A percentile compares a stretch with the other conserved stretches of the same genome.
Evolutionary conservation across 2,888 invertebrate species (phyloP).

Genomic region (Nymphalis c-album): DNA sequence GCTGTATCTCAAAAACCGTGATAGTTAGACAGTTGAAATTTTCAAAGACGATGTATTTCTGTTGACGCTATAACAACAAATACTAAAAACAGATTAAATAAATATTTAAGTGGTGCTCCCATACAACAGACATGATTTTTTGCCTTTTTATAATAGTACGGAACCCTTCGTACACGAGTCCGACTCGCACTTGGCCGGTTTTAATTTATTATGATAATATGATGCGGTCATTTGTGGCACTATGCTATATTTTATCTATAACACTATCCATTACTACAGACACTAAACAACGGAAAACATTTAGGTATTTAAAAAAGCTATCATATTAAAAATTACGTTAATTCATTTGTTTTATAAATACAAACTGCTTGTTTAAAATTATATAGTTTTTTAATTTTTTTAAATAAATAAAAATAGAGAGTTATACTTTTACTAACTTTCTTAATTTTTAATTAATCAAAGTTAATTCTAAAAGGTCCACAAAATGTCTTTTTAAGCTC

Average conservation of each 20-base stretch:
- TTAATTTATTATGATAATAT: background rate
- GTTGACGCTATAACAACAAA: too few species aligned
- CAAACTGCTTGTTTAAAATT: background rate
- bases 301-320: background rate
- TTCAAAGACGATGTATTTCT: too few species aligned
- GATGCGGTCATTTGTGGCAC: slow-evolving; percentile 2
- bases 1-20: too few species aligned
- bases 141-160: too few species aligned
- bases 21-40: too few species aligned
- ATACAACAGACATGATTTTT: too few species aligned
- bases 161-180: too few species aligned
- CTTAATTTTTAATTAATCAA: background rate
- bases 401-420: slow-evolving; percentile 2
- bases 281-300: background rate
- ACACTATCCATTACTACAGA: slow-evolving; percentile 1
- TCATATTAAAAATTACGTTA: background rate
- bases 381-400: background rate
- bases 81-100: too few species aligned
- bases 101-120: too few species aligned
- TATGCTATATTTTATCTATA: background rate
- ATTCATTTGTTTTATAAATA: background rate
- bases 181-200: too few species aligned
- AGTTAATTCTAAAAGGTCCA: slow-evolving; percentile 2
- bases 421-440: background rate
- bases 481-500: slow-evolving; percentile 10